Base-by-base conservation (phyloP, 2,113 vertebrate species). In the Myxocyprinus asiaticus region DNA sequence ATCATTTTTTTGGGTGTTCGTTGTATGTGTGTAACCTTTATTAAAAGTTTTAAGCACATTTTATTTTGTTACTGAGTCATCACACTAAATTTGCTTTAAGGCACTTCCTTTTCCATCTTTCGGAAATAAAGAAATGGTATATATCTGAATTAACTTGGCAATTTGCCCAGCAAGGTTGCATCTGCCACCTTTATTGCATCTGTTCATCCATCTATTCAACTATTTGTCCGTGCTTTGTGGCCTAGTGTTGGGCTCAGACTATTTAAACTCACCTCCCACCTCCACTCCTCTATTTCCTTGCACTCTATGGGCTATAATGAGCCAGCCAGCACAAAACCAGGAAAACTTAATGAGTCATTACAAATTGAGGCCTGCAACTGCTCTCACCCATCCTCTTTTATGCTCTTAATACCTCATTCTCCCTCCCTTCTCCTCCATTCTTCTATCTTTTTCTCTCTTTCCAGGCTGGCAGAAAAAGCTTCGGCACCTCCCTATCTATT, bases 321-420 rank as follows among this genome's bases (percentile, higher is more conserved):
- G 95, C 95, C 95, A 94, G 95, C 95, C 85, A 92, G 94, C 94
- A 97, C 94, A 97, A 96, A 97, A 98, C 95, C 94, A 92, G 94
- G 89, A 92, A 94, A 97, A 97, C 98, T 97, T 96, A 97, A 96
- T 96, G 94, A 96, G 92, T 98, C 96, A 98, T 98, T 98, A 98
- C 94, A 93, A 92, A 94, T 92, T 59, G 88, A 91, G 92, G 92
- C 92, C 93, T 91, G 92, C 92, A 94, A 94, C 94, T 90, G 93
- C 93, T 94, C 94, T 91, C 92, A 94, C 93, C 84, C 89, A 88
- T 90, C 92, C 86, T 88, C 84, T 87, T 86, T 86, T 85, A 84
- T 87, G 84, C 82, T 91, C 88, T 84, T 88, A 85, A 86, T 84
- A 81, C 75, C 79, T 76, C 79, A 47, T 70, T 53, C 81, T 94